Base-by-base conservation (phyloP, 2,888 invertebrate genomes). In the Ochropleura leucogaster region DNA sequence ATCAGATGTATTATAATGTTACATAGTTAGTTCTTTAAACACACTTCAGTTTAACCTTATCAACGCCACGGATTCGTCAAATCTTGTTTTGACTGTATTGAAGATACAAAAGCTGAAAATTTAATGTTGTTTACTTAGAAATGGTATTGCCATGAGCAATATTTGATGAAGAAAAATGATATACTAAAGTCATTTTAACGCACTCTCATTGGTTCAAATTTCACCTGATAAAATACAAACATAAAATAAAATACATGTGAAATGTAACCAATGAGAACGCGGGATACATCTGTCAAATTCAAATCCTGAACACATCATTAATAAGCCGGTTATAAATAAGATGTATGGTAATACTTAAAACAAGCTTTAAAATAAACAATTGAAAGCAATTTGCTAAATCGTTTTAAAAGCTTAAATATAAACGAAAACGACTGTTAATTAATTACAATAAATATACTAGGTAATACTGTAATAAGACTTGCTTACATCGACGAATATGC, bases 351-450 rank as follows among this genome's bases (percentile, higher is more conserved):
- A 62, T 62, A 72, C 60, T 66, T 77, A 55, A 55, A 57, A 55
- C n/a, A 62, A 77, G 64, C 77, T 77, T 71, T 77, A 77, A 62
- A 62, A 12, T 62, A n/a, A 77, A 57, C 40, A 5, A 53, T 42
- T 70, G 4, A 49, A 51, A 64, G 51, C 57, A 40, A 77, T 3
- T 59, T 30, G 57, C 63, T 57, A 53, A 60, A 75, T 72, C 51
- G 8, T 80, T 49, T 47, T 69, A 69, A 68, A 30, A 68, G 67
- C 60, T 68, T 68, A 74, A 60, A 74, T 65, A 49, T 80, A 74
- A 80, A 60, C 42, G 20, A 79, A 75, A 68, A 79, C 30, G 80
- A 79, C 76, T 79, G 80, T 80, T 76, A 70, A 80, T 59, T 75
- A 80, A 70, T 59, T 49, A 75, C 80, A 80, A 67, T 51, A 80